These are phyloP conservation scores for Laothoe populi DNA, from an alignment of 2,888 invertebrate genomes.

Conservation along the genomic window DNA sequence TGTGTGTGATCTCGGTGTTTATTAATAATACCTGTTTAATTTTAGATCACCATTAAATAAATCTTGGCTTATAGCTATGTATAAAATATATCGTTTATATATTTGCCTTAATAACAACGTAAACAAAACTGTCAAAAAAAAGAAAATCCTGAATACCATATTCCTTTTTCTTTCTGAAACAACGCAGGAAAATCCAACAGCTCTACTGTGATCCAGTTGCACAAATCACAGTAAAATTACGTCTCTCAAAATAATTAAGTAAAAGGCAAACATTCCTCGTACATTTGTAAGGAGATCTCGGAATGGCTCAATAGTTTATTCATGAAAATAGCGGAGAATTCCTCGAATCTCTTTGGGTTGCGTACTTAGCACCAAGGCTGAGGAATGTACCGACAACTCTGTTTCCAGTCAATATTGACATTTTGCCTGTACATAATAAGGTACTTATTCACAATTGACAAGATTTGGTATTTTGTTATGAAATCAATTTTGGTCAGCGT, in stretches of 20 bases:
- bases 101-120: too few relatives aligned
- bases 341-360: not conserved
- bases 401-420: slow-evolving; percentile 8
- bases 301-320: slow-evolving; percentile 18
- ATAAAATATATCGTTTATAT: too few relatives aligned
- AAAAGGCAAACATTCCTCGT: not conserved
- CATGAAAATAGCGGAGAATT: slow-evolving; percentile 10
- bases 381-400: not conserved
- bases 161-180: not conserved
- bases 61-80: too few relatives aligned
- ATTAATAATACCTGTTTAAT: too few relatives aligned
- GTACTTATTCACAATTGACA: not conserved
- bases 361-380: not conserved
- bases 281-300: slow-evolving; percentile 1
- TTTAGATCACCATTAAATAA: too few relatives aligned
- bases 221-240: not conserved
- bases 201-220: not conserved
- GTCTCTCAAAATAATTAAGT: not conserved
- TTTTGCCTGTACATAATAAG: not conserved
- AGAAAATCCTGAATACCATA: not conserved
- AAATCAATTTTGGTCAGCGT: not conserved
- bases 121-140: too few relatives aligned
- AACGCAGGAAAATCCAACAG: not conserved
- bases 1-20: too few relatives aligned
- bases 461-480: not conserved